Conservation (phyloP, 2,888 invertebrate species). For the Gnatocerus cornutus region DNA sequence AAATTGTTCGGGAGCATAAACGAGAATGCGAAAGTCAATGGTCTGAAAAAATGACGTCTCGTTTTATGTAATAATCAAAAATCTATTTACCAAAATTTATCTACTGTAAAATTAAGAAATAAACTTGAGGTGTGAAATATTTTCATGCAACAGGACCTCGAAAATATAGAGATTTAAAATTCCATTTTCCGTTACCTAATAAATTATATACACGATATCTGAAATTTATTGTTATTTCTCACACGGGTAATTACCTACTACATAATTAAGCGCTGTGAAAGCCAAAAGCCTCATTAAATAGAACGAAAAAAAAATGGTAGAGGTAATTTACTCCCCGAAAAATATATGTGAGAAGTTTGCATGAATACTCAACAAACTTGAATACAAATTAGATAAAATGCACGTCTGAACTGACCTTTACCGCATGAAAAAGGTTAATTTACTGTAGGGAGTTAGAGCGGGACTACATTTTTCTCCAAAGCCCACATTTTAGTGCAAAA, state of each 20-base stretch:
- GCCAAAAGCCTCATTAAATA: slow-evolving; percentile 21
- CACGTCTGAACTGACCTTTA: slow-evolving; percentile 38
- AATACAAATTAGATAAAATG: slow-evolving; percentile 43
- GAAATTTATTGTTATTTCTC: slow-evolving; percentile 31
- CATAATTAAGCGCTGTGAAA: slow-evolving; percentile 12
- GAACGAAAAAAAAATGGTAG: slow-evolving; percentile 24
- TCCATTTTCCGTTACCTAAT: slow-evolving; percentile 13
- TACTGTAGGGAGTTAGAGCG: not conserved
- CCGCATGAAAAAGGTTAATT: slow-evolving; percentile 30
- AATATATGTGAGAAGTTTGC: slow-evolving; percentile 33
- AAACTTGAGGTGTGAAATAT: not conserved
- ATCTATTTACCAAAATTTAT: no score
- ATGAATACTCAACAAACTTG: slow-evolving; percentile 24
- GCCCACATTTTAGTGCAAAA: not conserved
- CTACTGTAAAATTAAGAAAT: no score
- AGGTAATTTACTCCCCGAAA: slow-evolving; percentile 2
- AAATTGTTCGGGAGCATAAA: no score
- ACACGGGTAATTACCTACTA: slow-evolving; percentile 24
- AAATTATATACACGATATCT: slow-evolving; percentile 19
- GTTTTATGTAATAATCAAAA: no score
- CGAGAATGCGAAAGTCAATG: no score
- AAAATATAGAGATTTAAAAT: slow-evolving; percentile 28
- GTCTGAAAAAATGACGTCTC: no score
- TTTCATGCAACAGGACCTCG: slow-evolving; percentile 3
- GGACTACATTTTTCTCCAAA: not conserved